phyloP scores from a whole-genome alignment of 1,140 invertebrate species.

The Zaprionus lachaisei region DNA sequence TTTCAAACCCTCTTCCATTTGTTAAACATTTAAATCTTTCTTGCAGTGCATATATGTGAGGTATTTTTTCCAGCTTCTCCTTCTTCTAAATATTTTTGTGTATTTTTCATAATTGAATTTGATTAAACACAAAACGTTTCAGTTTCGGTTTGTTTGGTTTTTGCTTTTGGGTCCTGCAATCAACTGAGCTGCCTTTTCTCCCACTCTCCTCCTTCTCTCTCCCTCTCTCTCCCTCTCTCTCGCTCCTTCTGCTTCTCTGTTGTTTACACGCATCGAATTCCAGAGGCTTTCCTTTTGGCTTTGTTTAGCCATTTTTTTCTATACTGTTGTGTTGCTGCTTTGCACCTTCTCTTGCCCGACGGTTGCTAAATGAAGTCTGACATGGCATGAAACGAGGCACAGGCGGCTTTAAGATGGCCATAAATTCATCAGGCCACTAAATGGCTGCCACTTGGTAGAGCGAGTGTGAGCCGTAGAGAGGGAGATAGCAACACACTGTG shows the following conservation, averaged over 20 bases:
- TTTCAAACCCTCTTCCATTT: too few relatives aligned
- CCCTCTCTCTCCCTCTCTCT: not conserved
- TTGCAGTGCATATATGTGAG: not conserved
- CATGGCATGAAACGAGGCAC: not conserved
- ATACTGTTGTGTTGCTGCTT: not conserved
- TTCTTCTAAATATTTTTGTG: conserved; percentile 27
- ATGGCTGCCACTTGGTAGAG: conserved; percentile 61
- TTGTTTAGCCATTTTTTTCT: conserved; percentile 22
- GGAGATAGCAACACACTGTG: conserved; percentile 10
- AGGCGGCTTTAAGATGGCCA: conserved; percentile 51
- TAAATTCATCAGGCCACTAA: conserved; percentile 79
- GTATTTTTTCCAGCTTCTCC: not conserved
- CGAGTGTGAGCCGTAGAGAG: conserved; percentile 2
- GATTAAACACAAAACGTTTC: conserved; percentile 64
- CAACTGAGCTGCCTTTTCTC: conserved; percentile 8
- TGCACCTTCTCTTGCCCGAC: not conserved
- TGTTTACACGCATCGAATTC: conserved; percentile 62
- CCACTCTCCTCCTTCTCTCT: not conserved
- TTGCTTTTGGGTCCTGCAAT: conserved; percentile 45
- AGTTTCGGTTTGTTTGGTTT: conserved; percentile 55
- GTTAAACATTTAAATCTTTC: not conserved
- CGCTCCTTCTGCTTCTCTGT: conserved; percentile 8
- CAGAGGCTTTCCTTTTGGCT: conserved; percentile 27
- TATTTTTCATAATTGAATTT: conserved; percentile 74
- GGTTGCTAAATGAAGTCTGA: conserved; percentile 17